These are phyloP conservation scores for Andrena marginata DNA, from an alignment of 2,888 invertebrate species.

Conservation along the genomic window DNA sequence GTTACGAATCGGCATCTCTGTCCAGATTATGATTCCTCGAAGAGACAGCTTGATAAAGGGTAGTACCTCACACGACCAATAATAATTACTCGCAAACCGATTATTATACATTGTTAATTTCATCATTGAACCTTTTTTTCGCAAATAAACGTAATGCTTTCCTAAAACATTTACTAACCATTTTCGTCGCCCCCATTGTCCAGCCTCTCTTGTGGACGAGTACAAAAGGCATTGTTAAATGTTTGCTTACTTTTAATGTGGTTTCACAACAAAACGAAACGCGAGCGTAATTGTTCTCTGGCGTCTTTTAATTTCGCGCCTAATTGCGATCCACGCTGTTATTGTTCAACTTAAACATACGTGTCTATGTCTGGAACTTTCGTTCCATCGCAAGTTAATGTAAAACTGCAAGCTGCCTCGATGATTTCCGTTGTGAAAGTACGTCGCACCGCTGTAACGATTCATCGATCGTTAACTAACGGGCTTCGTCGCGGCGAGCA, in stretches of 20 bases:
- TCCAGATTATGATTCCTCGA: not conserved
- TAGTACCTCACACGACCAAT: slow-evolving; percentile 68
- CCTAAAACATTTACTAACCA: slow-evolving; percentile 82
- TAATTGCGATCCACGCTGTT: not conserved
- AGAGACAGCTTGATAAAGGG: slow-evolving; percentile 80
- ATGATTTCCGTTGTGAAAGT: not conserved
- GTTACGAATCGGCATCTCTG: slow-evolving; percentile 15
- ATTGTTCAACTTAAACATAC: not conserved
- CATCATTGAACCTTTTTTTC: slow-evolving; percentile 74
- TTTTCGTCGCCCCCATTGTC: slow-evolving; percentile 71
- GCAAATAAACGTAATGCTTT: slow-evolving; percentile 84
- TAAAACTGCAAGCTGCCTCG: not conserved
- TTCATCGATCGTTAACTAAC: slow-evolving; percentile 4
- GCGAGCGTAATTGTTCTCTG: not conserved
- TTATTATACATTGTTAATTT: slow-evolving; percentile 79
- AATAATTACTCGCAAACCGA: slow-evolving; percentile 68
- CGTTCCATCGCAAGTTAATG: not conserved
- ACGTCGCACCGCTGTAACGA: not conserved
- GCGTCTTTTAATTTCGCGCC: not conserved
- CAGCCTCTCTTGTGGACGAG: slow-evolving; percentile 43
- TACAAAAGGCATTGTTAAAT: slow-evolving; percentile 8
- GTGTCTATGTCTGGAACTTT: not conserved
- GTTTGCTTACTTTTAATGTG: slow-evolving; percentile 5
- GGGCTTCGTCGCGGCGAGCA: not conserved
- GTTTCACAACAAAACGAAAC: not conserved